These are phyloP conservation scores for Ictalurus furcatus DNA, from an alignment of 2,113 vertebrate genomes.

Conservation along the genomic window DNA sequence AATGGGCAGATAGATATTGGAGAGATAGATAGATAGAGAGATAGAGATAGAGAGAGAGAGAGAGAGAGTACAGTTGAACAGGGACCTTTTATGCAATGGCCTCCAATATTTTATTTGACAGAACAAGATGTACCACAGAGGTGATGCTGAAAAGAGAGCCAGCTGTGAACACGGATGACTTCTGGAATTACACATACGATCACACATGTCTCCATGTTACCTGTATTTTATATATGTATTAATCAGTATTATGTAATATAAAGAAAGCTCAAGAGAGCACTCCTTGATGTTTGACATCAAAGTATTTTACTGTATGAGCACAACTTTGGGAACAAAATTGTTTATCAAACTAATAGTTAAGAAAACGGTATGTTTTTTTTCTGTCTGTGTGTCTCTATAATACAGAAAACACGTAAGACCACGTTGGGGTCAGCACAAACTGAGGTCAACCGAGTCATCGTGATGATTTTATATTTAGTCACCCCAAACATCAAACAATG, in stretches of 20 bases:
- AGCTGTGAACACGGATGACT: neutral
- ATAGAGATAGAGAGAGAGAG: conserved; percentile 11
- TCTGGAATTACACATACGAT: conserved; percentile 4
- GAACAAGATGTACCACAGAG: neutral
- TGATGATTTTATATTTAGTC: neutral
- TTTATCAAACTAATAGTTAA: neutral
- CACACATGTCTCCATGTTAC: neutral
- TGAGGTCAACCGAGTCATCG: neutral
- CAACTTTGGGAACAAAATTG: neutral
- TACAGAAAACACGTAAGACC: neutral
- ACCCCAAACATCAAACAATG: neutral
- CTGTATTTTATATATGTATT: neutral
- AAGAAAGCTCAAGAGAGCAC: neutral
- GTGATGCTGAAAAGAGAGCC: neutral
- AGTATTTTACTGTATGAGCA: neutral
- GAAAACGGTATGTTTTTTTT: neutral
- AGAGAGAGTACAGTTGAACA: conserved; percentile 13
- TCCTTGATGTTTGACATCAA: conserved; percentile 10
- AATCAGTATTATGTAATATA: conserved; percentile 3
- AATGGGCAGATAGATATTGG: neutral
- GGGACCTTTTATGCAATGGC: conserved; percentile 17
- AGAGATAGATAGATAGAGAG: neutral
- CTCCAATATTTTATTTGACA: neutral
- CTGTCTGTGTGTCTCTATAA: neutral
- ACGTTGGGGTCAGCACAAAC: neutral